These are phyloP conservation scores for Tupiocoris notatus DNA, from an alignment of 2,888 invertebrate species.

Conservation along the genomic window DNA sequence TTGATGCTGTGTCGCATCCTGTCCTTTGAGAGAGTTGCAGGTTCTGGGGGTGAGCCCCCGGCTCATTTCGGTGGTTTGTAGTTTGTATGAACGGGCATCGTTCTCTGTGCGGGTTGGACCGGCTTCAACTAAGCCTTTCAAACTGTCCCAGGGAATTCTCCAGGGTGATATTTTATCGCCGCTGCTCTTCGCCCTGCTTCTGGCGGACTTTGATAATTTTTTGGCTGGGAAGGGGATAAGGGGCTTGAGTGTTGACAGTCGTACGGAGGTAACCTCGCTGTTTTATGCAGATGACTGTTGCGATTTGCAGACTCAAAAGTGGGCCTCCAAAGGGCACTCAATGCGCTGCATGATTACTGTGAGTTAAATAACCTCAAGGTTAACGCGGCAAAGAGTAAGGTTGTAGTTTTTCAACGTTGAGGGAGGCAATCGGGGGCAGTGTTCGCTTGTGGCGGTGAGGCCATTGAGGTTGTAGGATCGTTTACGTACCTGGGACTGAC, in stretches of 20 bases:
- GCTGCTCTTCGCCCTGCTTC: conserved; percentile 18
- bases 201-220: conserved; percentile 30
- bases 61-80: conserved; percentile 13
- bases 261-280: conserved; percentile 4
- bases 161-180: conserved; percentile 38
- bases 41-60: conserved; percentile 17
- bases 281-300: conserved; percentile 16
- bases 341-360: conserved; percentile 23
- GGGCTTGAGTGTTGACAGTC: conserved; percentile 14
- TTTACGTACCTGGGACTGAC: conserved; percentile 22
- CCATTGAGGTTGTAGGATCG: neutral
- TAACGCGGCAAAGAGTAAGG: conserved; percentile 18
- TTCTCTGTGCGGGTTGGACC: conserved; percentile 14
- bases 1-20: conserved; percentile 7
- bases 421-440: neutral
- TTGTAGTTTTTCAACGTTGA: conserved; percentile 3
- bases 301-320: neutral
- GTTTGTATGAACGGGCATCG: conserved; percentile 6
- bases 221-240: neutral
- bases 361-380: conserved; percentile 6
- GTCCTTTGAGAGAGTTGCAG: neutral
- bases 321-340: conserved; percentile 3
- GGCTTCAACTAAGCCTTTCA: neutral
- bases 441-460: conserved; percentile 1
- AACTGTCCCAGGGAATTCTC: conserved; percentile 18